These are phyloP conservation scores for Pollachius pollachius DNA, from an alignment of 2,113 vertebrate species.

Conservation along the genomic window DNA sequence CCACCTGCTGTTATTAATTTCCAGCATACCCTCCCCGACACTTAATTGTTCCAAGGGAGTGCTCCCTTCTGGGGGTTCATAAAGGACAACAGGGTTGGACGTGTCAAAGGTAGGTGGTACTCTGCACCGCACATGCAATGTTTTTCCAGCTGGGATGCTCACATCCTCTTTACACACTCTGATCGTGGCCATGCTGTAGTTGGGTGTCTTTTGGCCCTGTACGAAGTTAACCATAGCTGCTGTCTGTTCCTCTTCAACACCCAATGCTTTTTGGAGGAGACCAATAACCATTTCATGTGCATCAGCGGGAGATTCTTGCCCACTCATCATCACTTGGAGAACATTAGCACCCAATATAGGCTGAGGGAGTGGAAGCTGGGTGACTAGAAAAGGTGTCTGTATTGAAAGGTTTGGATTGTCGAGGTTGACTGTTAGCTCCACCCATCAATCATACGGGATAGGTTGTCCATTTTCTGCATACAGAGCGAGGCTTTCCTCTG, in stretches of 20 bases:
- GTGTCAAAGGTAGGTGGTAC: background rate
- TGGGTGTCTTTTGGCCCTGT: no score
- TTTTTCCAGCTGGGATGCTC: background rate
- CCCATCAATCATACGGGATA: constrained; percentile 17
- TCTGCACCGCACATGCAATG: constrained; percentile 1
- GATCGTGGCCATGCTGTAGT: background rate
- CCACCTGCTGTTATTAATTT: background rate
- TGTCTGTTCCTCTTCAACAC: constrained; percentile 14
- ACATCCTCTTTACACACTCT: constrained; percentile 7
- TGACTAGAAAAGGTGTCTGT: constrained; percentile 13
- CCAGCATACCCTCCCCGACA: background rate
- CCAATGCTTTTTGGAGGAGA: constrained; percentile 16
- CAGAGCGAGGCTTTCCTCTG: background rate
- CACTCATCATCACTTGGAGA: constrained; percentile 6
- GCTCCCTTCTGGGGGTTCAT: background rate
- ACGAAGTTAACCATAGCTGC: constrained; percentile 20
- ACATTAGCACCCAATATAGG: constrained; percentile 18
- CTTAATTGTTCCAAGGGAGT: background rate
- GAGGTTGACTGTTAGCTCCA: constrained; percentile 15
- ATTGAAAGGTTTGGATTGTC: constrained; percentile 16
- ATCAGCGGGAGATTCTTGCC: background rate
- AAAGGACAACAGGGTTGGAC: background rate
- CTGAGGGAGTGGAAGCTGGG: constrained; percentile 9
- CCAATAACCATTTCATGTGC: background rate
- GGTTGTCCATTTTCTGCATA: constrained; percentile 1